Evolutionary conservation across 2,113 vertebrate species (phyloP).

Genomic region (Hippocampus guttulatus): DNA sequence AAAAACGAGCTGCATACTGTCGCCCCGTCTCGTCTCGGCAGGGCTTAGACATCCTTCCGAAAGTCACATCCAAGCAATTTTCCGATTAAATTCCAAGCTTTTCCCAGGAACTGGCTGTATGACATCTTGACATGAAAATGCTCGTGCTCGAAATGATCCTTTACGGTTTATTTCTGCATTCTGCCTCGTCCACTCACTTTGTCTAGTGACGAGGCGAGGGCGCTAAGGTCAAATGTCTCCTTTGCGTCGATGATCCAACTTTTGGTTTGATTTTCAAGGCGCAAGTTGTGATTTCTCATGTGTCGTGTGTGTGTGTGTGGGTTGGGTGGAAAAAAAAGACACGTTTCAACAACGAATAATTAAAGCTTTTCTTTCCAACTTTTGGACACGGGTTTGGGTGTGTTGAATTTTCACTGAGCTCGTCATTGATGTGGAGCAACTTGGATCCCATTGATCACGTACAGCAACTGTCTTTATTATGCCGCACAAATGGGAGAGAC

Average conservation of each 20-base stretch:
- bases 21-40: background rate
- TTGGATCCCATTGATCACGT: constrained; percentile 16
- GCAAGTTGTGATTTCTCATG: background rate
- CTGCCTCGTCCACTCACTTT: background rate
- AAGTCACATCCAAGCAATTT: background rate
- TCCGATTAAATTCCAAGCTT: background rate
- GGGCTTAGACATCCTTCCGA: background rate
- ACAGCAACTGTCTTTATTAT: background rate
- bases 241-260: background rate
- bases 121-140: background rate
- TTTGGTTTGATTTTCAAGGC: background rate
- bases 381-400: background rate
- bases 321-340: background rate
- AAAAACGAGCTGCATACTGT: constrained; percentile 10
- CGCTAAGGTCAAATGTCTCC: background rate
- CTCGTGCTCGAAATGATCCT: background rate
- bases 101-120: background rate
- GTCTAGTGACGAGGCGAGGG: background rate
- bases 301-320: background rate
- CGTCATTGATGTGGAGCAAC: constrained; percentile 1
- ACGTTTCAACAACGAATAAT: constrained; percentile 1
- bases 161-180: background rate
- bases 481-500: background rate
- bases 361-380: background rate
- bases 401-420: constrained; percentile 4